Percentiles rank a stretch among this genome's conserved stretches.
These are phyloP conservation scores for Hippocampus guttulatus DNA, from an alignment of 2,113 vertebrate species.

Conservation along the genomic window DNA sequence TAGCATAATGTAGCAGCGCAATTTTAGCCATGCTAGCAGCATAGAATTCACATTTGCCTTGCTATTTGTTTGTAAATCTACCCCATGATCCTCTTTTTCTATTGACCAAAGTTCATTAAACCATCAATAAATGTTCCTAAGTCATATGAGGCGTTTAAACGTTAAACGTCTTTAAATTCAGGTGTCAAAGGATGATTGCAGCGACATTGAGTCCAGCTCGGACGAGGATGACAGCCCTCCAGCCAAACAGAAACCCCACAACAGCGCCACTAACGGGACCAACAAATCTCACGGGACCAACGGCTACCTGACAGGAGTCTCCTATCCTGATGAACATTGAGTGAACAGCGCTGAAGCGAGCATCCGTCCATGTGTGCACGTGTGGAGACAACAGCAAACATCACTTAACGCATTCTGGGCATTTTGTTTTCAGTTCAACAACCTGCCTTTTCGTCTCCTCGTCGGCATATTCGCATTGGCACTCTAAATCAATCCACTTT, in stretches of 20 bases:
- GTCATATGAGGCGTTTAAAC: neutral
- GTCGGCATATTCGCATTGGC: conserved; percentile 57
- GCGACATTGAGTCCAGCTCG: conserved; percentile 94
- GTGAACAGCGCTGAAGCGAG: conserved; percentile 45
- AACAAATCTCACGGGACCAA: conserved; percentile 84
- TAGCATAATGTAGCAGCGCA: neutral
- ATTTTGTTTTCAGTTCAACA: conserved; percentile 5
- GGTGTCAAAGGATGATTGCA: conserved; percentile 92
- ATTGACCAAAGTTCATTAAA: no score
- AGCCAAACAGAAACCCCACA: conserved; percentile 77
- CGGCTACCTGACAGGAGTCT: conserved; percentile 81
- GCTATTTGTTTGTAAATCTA: no score
- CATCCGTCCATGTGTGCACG: conserved; percentile 44
- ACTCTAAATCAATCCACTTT: conserved; percentile 71
- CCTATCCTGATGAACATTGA: conserved; percentile 86
- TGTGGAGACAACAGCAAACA: conserved; percentile 69
- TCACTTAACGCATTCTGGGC: conserved; percentile 76
- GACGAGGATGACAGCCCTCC: conserved; percentile 85
- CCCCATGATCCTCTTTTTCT: no score
- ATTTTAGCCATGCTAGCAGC: neutral
- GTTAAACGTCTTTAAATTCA: conserved; percentile 34
- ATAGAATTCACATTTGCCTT: neutral
- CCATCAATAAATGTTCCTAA: neutral
- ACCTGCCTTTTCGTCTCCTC: conserved; percentile 43
- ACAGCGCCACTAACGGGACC: conserved; percentile 83